phyloP scores from a whole-genome alignment of 1,140 invertebrate genomes.

The Bombus confusus region DNA sequence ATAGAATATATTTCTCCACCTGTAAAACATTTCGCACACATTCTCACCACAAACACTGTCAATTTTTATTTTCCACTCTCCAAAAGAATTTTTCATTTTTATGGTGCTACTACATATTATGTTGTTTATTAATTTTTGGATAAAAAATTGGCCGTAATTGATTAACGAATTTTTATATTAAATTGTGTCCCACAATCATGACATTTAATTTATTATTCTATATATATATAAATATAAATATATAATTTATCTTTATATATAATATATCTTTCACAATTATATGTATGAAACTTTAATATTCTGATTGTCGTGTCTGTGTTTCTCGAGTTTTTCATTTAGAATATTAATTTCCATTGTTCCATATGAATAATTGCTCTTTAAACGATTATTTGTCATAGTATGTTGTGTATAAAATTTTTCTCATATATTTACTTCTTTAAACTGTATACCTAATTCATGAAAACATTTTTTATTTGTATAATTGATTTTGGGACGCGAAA shows the following conservation, averaged over 20 bases:
- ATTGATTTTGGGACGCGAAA: slow-evolving; percentile 44
- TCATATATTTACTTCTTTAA: neutral
- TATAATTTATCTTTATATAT: too few species aligned
- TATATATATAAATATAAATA: too few species aligned
- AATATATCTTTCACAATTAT: neutral
- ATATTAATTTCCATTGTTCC: neutral
- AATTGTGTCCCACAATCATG: slow-evolving; percentile 21
- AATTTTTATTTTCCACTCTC: slow-evolving; percentile 31
- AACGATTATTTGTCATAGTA: neutral
- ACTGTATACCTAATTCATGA: neutral
- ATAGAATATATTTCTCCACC: slow-evolving; percentile 28
- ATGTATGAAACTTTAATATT: neutral
- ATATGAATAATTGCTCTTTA: neutral
- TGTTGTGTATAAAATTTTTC: neutral
- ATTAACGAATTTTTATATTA: slow-evolving; percentile 11
- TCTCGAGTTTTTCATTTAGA: neutral
- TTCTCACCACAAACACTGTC: slow-evolving; percentile 2
- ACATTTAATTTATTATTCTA: neutral
- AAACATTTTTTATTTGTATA: neutral
- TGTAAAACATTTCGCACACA: slow-evolving; percentile 36
- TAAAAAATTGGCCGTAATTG: neutral
- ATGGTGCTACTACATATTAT: slow-evolving; percentile 6
- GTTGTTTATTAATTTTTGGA: slow-evolving; percentile 4
- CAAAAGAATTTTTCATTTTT: neutral
- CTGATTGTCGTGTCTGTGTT: neutral